Conservation (phyloP, 2,113 vertebrate species). For the Trochalopteron elliotii region DNA sequence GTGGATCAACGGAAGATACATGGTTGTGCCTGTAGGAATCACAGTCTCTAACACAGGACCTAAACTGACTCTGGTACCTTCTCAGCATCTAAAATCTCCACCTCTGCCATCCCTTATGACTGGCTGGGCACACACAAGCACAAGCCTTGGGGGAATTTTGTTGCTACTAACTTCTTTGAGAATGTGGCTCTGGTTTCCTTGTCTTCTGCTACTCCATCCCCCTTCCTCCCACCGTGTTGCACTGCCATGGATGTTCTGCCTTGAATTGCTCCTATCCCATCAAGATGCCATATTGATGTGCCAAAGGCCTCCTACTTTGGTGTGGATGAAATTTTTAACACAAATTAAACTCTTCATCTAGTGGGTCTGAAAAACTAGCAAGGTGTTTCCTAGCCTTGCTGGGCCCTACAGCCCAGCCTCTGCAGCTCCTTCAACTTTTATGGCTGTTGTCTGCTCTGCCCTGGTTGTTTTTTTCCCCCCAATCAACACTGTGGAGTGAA, state of each 20-base stretch:
- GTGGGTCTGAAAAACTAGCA: not conserved
- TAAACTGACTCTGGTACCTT: not conserved
- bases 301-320: not conserved
- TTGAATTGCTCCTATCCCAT: not conserved
- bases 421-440: not conserved
- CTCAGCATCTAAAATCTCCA: not conserved
- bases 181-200: not conserved
- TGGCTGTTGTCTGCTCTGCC: not conserved
- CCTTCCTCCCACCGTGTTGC: not conserved
- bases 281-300: fast-evolving
- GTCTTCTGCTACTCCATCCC: not conserved
- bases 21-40: not conserved
- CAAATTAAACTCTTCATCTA: too few species aligned
- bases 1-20: not conserved
- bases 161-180: not conserved
- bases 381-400: not conserved
- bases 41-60: not conserved
- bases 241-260: not conserved
- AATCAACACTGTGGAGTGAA: not conserved
- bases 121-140: not conserved
- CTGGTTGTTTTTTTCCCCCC: not conserved
- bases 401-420: not conserved
- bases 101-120: too few species aligned
- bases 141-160: not conserved
- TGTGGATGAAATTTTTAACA: not conserved